Evolutionary conservation across 2,113 vertebrate genomes (phyloP), one percentile per base, ranked within the genome.

Genomic region (Xyliphius kryptos): DNA sequence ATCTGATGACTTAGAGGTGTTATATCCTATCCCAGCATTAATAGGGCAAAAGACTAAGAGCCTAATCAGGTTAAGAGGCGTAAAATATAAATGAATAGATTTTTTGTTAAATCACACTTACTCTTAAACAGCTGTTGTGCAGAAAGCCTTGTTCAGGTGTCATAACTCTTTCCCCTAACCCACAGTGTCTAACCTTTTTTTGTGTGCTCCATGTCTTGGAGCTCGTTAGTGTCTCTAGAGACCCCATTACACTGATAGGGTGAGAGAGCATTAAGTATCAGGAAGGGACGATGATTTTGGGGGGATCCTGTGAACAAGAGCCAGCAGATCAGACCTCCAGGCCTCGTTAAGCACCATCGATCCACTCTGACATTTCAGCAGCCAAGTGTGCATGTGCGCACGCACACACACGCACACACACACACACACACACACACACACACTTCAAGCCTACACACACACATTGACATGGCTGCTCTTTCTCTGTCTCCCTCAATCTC

Each of bases 261-360:
- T 63, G 44, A 55, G 15, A 44, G 51, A 76, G 73, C 8, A 13
- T 56, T 49, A 63, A 63, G 55, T 19, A 53, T 44, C 21, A 13
- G 68, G 76, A 66, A 69, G 70, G 79, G 79, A 84, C 77, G 70
- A 71, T 57, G 66, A 54, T 64, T 67, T 64, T 69, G 57, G 65
- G 58, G 56, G 61, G 74, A 75, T 79, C 71, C 67, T 74, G 67
- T 66, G 69, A 80, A 81, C 78, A 81, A 81, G 82, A 80, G 77
- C 77, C 76, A 83, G 80, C 79, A 80, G 81, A 86, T 86, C 80
- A 84, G 78, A 41, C 82, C 80, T 78, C 74, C 70, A 79, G 80
- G 81, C 68, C 82, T 87, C 75, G 76, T 86, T 87, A 88, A 87
- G 84, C 81, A 81, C 64, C 76, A 87, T 88, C 83, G 86, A 88